Percentiles rank a stretch among this genome's conserved stretches.
Evolutionary conservation across 1,140 invertebrate species (phyloP).

Genomic region (Drosophila simulans): DNA sequence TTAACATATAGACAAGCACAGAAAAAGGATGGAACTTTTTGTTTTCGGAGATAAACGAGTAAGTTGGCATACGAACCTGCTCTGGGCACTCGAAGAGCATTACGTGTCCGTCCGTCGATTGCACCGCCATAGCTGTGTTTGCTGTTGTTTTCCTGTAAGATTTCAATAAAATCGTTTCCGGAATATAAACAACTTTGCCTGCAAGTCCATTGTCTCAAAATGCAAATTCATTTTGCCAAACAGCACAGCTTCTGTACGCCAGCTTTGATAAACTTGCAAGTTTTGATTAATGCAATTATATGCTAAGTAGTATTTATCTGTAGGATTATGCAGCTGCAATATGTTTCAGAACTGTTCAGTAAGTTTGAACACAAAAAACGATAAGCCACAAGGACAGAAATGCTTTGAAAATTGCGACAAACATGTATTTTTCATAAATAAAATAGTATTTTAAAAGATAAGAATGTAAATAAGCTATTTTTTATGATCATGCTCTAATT

Average conservation of each 20-base stretch:
- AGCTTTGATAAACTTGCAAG: constrained; percentile 2
- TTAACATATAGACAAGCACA: constrained; percentile 30
- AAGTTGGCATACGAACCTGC: constrained; percentile 57
- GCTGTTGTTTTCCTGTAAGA: constrained; percentile 41
- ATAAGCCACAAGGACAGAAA: constrained; percentile 4
- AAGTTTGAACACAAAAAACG: neutral
- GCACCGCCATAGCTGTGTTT: constrained; percentile 45
- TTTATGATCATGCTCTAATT: too few relatives aligned
- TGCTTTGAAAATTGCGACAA: neutral
- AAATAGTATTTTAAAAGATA: too few relatives aligned
- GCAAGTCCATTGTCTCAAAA: constrained; percentile 7
- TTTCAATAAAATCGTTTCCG: constrained; percentile 10
- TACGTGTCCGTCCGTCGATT: constrained; percentile 26
- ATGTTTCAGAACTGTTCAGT: too few relatives aligned
- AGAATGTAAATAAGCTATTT: too few relatives aligned
- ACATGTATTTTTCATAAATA: neutral
- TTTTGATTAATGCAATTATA: constrained; percentile 13
- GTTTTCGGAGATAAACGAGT: constrained; percentile 10
- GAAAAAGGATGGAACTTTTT: constrained; percentile 20
- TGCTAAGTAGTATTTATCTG: neutral
- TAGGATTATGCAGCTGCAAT: neutral
- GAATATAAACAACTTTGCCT: constrained; percentile 17
- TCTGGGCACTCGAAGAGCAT: constrained; percentile 37
- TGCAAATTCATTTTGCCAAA: constrained; percentile 4
- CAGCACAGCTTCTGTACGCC: constrained; percentile 8